Evolutionary conservation across 2,113 vertebrate species (phyloP).

Genomic region (Protobothrops mucrosquamatus): DNA sequence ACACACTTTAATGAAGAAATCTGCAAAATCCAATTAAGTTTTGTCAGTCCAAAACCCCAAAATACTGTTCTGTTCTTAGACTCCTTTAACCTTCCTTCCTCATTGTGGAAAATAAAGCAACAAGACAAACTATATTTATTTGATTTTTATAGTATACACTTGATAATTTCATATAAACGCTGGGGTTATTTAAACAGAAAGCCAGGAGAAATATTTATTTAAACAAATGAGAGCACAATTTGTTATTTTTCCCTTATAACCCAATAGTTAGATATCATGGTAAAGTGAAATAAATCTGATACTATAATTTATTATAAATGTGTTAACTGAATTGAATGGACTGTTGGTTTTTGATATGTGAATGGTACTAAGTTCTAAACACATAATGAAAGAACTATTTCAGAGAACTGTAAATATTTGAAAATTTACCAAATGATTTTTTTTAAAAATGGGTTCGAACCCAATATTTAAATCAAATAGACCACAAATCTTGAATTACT

Average conservation of each 20-base stretch:
- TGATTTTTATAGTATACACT: neutral
- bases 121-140: neutral
- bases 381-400: neutral
- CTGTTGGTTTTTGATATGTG: no score
- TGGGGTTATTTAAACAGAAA: neutral
- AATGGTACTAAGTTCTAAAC: no score
- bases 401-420: neutral
- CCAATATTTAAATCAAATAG: conserved; percentile 14
- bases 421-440: neutral
- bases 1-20: no score
- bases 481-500: neutral
- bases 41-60: no score
- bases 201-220: neutral
- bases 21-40: no score
- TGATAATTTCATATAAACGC: neutral
- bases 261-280: neutral
- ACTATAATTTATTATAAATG: no score
- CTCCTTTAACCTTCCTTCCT: no score
- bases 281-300: no score
- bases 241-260: neutral
- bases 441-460: neutral
- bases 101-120: neutral
- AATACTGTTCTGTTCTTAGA: neutral
- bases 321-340: no score
- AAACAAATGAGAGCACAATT: neutral